These are phyloP conservation scores for Ovis canadensis DNA, from an alignment of 2,113 vertebrate species.

Conservation along the genomic window DNA sequence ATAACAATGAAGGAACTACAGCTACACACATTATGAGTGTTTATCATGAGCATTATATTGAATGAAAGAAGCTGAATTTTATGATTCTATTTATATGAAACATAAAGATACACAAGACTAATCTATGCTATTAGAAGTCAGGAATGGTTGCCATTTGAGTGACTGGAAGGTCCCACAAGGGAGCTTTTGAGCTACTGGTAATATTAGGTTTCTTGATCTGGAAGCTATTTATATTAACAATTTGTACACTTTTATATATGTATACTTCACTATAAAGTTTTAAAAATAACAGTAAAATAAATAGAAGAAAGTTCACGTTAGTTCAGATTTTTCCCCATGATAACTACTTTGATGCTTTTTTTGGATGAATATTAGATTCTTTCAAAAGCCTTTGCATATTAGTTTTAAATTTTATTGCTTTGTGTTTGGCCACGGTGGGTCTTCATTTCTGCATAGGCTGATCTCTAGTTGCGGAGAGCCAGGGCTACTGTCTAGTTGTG, in stretches of 20 bases:
- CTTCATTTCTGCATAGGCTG: background rate
- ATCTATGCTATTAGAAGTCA: background rate
- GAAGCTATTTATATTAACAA: background rate
- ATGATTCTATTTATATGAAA: background rate
- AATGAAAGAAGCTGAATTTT: slow-evolving; percentile 1
- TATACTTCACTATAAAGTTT: background rate
- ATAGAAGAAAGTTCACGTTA: background rate
- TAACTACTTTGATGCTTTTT: slow-evolving; percentile 4
- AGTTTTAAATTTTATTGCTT: background rate
- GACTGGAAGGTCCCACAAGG: background rate
- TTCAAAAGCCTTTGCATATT: background rate
- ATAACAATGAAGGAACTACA: background rate
- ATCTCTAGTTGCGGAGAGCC: background rate
- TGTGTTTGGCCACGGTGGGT: background rate
- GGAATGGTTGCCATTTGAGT: background rate
- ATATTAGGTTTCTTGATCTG: background rate
- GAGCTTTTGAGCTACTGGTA: background rate
- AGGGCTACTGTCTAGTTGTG: background rate
- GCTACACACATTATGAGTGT: background rate
- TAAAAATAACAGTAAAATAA: background rate
- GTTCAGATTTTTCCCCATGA: background rate
- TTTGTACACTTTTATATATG: background rate
- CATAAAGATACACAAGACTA: background rate
- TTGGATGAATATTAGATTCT: background rate
- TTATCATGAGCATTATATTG: slow-evolving; percentile 3